Evolutionary conservation across 2,113 vertebrate genomes (phyloP).

Genomic region (Periophthalmus modestus): DNA sequence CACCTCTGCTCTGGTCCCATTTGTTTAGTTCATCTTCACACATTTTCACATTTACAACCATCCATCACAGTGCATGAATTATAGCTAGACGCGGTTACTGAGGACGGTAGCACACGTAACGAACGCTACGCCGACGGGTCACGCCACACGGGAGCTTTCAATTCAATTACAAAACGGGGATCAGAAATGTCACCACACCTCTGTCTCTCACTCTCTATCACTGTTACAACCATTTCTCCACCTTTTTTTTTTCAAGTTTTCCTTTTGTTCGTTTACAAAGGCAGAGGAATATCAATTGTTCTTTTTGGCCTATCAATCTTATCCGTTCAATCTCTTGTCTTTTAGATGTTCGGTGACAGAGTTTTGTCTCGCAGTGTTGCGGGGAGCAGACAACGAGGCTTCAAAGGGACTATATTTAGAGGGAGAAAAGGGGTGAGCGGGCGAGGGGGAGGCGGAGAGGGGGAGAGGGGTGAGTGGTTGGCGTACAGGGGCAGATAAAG

Average conservation of each 20-base stretch:
- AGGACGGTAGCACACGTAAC: conserved; percentile 12
- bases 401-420: conserved; percentile 79
- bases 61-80: conserved; percentile 10
- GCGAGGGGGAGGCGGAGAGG: not conserved
- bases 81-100: conserved; percentile 12
- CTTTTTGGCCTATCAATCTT: conserved; percentile 63
- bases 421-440: conserved; percentile 19
- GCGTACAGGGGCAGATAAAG: conserved; percentile 46
- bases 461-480: conserved; percentile 23
- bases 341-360: conserved; percentile 71
- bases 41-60: conserved; percentile 26
- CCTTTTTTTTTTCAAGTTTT: conserved; percentile 26
- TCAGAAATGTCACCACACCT: conserved; percentile 65
- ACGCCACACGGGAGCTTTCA: conserved; percentile 63
- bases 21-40: conserved; percentile 17
- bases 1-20: conserved; percentile 6
- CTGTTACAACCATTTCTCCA: conserved; percentile 16
- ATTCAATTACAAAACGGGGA: conserved; percentile 75
- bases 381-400: conserved; percentile 67
- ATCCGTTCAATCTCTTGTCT: conserved; percentile 41
- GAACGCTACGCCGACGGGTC: conserved; percentile 58
- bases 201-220: conserved; percentile 14
- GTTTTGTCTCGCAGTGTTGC: conserved; percentile 72
- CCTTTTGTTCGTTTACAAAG: conserved; percentile 17
- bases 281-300: conserved; percentile 61